phyloP scores from a whole-genome alignment of 2,888 invertebrate genomes.

The Tetragonisca angustula region DNA sequence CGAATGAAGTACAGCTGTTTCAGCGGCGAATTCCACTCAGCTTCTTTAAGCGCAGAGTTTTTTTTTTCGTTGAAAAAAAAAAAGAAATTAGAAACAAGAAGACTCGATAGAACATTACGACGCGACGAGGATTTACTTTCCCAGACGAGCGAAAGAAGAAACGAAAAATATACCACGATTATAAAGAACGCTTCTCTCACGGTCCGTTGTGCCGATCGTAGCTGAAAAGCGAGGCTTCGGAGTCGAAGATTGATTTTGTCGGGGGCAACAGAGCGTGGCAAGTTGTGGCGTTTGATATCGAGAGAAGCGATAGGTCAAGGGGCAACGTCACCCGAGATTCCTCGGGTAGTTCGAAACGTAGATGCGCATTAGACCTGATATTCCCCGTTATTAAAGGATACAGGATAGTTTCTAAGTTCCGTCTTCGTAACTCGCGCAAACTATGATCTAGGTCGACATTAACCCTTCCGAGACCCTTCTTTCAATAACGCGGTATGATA shows the following conservation, averaged over 20 bases:
- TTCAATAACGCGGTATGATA: neutral
- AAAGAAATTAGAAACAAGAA: no score
- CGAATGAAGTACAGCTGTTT: neutral
- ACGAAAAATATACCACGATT: neutral
- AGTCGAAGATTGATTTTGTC: constrained; percentile 55
- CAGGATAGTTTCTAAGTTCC: neutral
- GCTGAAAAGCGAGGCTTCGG: constrained; percentile 24
- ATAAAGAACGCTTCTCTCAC: constrained; percentile 30
- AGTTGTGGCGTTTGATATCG: constrained; percentile 65
- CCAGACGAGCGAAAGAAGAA: neutral
- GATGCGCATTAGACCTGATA: constrained; percentile 14
- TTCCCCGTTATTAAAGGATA: constrained; percentile 23
- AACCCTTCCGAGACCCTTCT: neutral
- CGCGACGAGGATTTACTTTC: neutral
- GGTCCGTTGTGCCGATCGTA: constrained; percentile 33
- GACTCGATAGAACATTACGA: no score
- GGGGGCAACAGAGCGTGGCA: constrained; percentile 44
- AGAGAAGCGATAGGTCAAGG: constrained; percentile 66
- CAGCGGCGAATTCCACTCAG: neutral
- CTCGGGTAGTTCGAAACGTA: constrained; percentile 26
- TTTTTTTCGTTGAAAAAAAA: no score
- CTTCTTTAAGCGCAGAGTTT: neutral
- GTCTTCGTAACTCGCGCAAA: neutral
- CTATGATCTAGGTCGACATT: neutral
- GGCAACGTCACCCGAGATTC: constrained; percentile 55